Percentiles rank a stretch among this genome's conserved stretches.
These are phyloP conservation scores for Microplitis mediator DNA, from an alignment of 1,140 invertebrate species.

Conservation along the genomic window DNA sequence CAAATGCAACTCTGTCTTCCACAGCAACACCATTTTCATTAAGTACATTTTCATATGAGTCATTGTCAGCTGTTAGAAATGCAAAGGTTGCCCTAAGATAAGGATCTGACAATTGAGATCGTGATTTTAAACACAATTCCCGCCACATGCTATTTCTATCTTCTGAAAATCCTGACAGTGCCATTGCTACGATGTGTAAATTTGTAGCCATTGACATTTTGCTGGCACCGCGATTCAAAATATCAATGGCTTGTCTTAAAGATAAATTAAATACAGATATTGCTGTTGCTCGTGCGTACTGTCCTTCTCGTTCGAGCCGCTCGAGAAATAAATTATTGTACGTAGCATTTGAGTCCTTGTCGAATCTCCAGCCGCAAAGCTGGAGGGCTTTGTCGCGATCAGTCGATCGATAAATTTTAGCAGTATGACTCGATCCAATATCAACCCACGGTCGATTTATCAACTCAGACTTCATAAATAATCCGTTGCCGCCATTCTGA, in stretches of 20 bases:
- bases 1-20: slow-evolving; percentile 92
- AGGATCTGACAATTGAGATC: slow-evolving; percentile 79
- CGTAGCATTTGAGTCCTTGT: slow-evolving; percentile 65
- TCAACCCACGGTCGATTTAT: slow-evolving; percentile 54
- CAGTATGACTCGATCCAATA: slow-evolving; percentile 56
- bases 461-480: slow-evolving; percentile 54
- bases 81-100: slow-evolving; percentile 91
- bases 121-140: slow-evolving; percentile 75
- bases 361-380: slow-evolving; percentile 86
- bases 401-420: slow-evolving; percentile 69
- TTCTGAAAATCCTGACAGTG: slow-evolving; percentile 85
- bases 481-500: slow-evolving; percentile 46
- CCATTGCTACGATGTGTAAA: slow-evolving; percentile 82
- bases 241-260: slow-evolving; percentile 81
- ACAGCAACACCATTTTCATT: slow-evolving; percentile 82
- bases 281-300: slow-evolving; percentile 84
- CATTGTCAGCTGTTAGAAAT: slow-evolving; percentile 84
- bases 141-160: slow-evolving; percentile 83
- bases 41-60: slow-evolving; percentile 80
- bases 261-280: slow-evolving; percentile 90
- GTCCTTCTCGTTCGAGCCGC: slow-evolving; percentile 67
- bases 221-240: slow-evolving; percentile 74
- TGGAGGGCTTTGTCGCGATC: slow-evolving; percentile 80
- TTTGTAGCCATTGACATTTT: slow-evolving; percentile 52
- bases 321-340: slow-evolving; percentile 65